Conservation (phyloP, 2,113 vertebrate species). For the Hippopotamus amphibius region DNA sequence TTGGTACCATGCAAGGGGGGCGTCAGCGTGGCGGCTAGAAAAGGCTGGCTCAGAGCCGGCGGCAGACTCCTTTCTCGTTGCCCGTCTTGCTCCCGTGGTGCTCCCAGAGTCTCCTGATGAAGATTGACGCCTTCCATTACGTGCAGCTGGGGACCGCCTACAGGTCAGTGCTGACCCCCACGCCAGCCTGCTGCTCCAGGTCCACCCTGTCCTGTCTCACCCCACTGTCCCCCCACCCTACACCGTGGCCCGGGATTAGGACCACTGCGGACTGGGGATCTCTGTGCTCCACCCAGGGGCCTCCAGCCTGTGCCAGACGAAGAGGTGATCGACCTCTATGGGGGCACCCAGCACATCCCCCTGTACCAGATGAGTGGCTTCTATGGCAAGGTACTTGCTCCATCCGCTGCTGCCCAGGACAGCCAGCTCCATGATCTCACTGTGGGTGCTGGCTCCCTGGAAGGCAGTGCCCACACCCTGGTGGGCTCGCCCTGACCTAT, state of each 20-base stretch:
- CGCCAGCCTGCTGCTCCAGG: background rate
- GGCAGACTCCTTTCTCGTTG: background rate
- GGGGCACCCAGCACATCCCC: conserved; percentile 90
- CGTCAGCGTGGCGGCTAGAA: background rate
- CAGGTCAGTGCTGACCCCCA: conserved; percentile 82
- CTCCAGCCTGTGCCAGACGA: conserved; percentile 90
- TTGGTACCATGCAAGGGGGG: background rate
- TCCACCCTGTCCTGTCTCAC: background rate
- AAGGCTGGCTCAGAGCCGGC: background rate
- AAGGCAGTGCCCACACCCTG: background rate
- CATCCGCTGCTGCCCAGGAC: background rate
- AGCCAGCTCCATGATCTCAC: background rate
- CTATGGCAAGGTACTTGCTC: conserved; percentile 89
- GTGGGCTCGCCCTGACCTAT: background rate
- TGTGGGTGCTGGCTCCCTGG: background rate
- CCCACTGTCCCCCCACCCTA: background rate
- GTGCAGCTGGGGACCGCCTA: conserved; percentile 90
- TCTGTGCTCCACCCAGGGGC: conserved; percentile 81
- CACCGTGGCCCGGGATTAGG: background rate
- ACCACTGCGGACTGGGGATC: background rate
- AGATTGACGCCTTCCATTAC: conserved; percentile 92
- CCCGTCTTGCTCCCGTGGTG: background rate
- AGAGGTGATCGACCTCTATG: conserved; percentile 88
- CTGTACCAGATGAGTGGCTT: conserved; percentile 92
- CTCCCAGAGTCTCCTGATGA: conserved; percentile 91